A percentile compares a stretch with the other conserved stretches of the same genome.
Evolutionary conservation across 64 coral and sea anemone genomes (phyloP).

Genomic region (Hydrozoanthus tunicans): DNA sequence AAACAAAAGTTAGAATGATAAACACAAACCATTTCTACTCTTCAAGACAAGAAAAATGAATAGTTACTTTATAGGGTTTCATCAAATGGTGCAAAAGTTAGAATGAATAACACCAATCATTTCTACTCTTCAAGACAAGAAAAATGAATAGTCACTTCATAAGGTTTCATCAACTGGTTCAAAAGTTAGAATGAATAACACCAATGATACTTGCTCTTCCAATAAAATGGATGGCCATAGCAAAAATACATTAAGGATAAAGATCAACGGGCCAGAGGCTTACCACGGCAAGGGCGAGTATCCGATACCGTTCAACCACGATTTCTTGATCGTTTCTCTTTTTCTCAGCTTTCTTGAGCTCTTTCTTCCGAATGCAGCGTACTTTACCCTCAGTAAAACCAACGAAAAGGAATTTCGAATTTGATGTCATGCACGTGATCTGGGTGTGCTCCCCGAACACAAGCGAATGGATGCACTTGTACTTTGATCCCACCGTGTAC

Average conservation of each 20-base stretch:
- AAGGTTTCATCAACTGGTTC: no score
- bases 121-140: no score
- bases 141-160: no score
- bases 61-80: no score
- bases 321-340: slow-evolving; percentile 52
- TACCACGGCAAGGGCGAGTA: slow-evolving; percentile 69
- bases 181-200: no score
- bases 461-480: slow-evolving; percentile 57
- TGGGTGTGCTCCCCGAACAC: slow-evolving; percentile 54
- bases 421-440: slow-evolving; percentile 68
- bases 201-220: no score
- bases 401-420: slow-evolving; percentile 71
- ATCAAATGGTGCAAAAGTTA: no score
- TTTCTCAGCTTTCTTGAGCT: slow-evolving; percentile 74
- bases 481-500: slow-evolving; percentile 52
- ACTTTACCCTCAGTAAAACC: slow-evolving; percentile 72
- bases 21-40: no score
- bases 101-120: no score
- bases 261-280: not conserved
- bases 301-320: slow-evolving; percentile 66
- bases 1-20: no score
- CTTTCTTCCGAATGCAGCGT: slow-evolving; percentile 73
- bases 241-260: not conserved
- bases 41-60: no score
- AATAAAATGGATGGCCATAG: no score